Percentiles rank a stretch among this genome's conserved stretches.
Evolutionary conservation across 2,797 vertebrate species (phyloP).

Genomic region (Sebastes kiyomatsui): DNA sequence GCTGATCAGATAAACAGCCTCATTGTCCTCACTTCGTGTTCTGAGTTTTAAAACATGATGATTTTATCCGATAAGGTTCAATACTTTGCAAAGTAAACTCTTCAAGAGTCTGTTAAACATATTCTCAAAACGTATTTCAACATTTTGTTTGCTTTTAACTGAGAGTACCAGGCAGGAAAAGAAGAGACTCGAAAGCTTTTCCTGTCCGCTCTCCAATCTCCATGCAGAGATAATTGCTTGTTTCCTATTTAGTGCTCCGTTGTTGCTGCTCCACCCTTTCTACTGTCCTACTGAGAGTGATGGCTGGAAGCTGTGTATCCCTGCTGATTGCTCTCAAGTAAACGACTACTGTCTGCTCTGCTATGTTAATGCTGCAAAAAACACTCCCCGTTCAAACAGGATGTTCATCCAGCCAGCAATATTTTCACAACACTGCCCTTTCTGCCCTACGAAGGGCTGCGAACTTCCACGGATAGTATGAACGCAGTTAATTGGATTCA

Average conservation of each 20-base stretch:
- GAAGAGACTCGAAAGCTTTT: neutral
- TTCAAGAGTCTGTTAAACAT: neutral
- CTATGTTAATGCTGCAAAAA: neutral
- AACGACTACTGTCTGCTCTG: neutral
- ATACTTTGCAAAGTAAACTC: neutral
- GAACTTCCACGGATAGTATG: neutral
- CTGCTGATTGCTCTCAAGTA: neutral
- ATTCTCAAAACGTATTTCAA: neutral
- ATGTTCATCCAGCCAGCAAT: constrained; percentile 22
- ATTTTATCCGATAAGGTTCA: neutral
- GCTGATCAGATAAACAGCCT: neutral
- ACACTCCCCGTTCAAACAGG: constrained; percentile 39
- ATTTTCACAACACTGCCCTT: constrained; percentile 1
- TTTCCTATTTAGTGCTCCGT: constrained; percentile 43
- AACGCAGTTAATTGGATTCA: neutral
- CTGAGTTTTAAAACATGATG: neutral
- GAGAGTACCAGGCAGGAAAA: neutral
- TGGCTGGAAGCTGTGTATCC: neutral
- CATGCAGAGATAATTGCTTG: constrained; percentile 34
- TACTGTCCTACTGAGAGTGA: neutral
- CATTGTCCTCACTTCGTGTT: too few relatives aligned
- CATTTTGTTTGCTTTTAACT: neutral
- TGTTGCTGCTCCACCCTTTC: constrained; percentile 26
- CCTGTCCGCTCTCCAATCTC: neutral
- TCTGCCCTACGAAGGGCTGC: neutral